phyloP scores from a whole-genome alignment of 2,113 vertebrate species.

The Stegastes partitus region DNA sequence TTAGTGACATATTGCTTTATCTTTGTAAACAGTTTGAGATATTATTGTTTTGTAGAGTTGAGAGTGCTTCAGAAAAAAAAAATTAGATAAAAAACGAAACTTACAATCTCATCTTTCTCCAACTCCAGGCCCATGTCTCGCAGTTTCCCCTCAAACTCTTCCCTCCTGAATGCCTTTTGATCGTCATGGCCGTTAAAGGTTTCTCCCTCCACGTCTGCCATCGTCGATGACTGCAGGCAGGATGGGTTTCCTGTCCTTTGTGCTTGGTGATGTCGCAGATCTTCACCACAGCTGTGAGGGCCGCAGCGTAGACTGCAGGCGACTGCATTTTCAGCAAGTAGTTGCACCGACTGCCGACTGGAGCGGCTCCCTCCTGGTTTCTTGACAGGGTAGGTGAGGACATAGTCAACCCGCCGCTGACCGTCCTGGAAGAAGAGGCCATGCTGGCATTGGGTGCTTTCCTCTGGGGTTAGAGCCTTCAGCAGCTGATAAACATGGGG shows the following conservation, averaged over 20 bases:
- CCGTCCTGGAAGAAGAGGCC: slow-evolving; percentile 96
- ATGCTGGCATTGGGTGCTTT: slow-evolving; percentile 86
- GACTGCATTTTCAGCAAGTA: slow-evolving; percentile 77
- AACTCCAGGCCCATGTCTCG: slow-evolving; percentile 94
- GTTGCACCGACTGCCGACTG: slow-evolving; percentile 73
- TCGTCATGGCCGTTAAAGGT: slow-evolving; percentile 89
- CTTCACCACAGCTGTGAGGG: slow-evolving; percentile 18
- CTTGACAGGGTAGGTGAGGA: slow-evolving; percentile 94
- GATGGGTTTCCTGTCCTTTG: not conserved
- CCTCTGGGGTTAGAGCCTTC: slow-evolving; percentile 90
- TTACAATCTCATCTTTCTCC: slow-evolving; percentile 94
- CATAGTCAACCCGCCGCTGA: slow-evolving; percentile 93
- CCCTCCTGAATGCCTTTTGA: slow-evolving; percentile 89
- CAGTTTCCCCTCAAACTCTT: slow-evolving; percentile 93
- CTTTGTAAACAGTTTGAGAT: too few relatives aligned
- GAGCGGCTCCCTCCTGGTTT: slow-evolving; percentile 81
- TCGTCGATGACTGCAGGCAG: slow-evolving; percentile 57
- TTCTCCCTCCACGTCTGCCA: slow-evolving; percentile 55
- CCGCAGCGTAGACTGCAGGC: slow-evolving; percentile 77
- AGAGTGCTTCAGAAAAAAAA: too few relatives aligned
- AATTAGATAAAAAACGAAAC: slow-evolving; percentile 17
- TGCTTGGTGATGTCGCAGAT: not conserved
- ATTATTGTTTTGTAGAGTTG: too few relatives aligned
- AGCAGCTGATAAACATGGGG: slow-evolving; percentile 84
- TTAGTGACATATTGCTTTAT: too few relatives aligned